These are phyloP conservation scores for Neoniphon sammara DNA, from an alignment of 2,797 vertebrate species.

Conservation along the genomic window DNA sequence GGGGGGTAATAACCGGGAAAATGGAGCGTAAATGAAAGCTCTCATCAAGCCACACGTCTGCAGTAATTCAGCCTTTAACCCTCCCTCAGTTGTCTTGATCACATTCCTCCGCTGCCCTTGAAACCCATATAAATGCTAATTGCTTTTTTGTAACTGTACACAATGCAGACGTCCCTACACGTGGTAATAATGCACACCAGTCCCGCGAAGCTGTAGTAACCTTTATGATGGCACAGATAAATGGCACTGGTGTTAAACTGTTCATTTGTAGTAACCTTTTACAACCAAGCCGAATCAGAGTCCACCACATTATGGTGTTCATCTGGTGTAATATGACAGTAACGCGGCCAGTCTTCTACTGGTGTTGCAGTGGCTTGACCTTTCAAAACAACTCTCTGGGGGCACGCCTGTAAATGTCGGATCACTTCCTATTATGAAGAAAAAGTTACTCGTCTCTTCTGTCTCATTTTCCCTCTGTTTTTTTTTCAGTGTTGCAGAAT, in stretches of 20 bases:
- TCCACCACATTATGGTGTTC: slow-evolving; percentile 53
- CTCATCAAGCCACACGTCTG: slow-evolving; percentile 43
- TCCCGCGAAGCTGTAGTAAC: slow-evolving; percentile 58
- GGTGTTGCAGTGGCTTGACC: slow-evolving; percentile 69
- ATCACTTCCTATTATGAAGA: slow-evolving; percentile 65
- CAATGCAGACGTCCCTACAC: slow-evolving; percentile 48
- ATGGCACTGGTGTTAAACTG: slow-evolving; percentile 61
- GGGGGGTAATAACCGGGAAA: slow-evolving; percentile 23
- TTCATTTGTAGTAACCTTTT: slow-evolving; percentile 76
- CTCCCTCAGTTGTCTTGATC: slow-evolving; percentile 56
- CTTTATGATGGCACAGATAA: slow-evolving; percentile 64
- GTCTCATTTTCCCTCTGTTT: slow-evolving; percentile 35
- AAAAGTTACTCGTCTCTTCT: slow-evolving; percentile 51
- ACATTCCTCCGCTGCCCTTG: slow-evolving; percentile 28
- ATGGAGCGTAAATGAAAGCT: slow-evolving; percentile 37
- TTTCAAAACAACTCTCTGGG: slow-evolving; percentile 66
- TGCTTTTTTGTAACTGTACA: slow-evolving; percentile 72
- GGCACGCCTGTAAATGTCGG: slow-evolving; percentile 68
- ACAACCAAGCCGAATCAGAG: slow-evolving; percentile 48
- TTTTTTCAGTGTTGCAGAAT: neutral
- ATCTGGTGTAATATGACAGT: slow-evolving; percentile 63
- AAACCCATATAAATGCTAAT: slow-evolving; percentile 78
- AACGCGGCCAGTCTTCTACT: slow-evolving; percentile 30
- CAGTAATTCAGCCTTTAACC: slow-evolving; percentile 42
- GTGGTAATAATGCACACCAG: slow-evolving; percentile 56